These are phyloP conservation scores for Ovis aries DNA, from an alignment of 2,113 vertebrate species.

Conservation along the genomic window ARS-UI_Ramb_v3.0 NC_056056.1:75871501-75872000, in stretches of 20 bases:
- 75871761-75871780: not conserved
- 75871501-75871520: not conserved
- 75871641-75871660: not conserved
- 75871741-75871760: not conserved
- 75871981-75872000: not conserved
- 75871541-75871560: constrained; percentile 20
- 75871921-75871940: constrained; percentile 69
- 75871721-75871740: not conserved
- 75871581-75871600: not conserved
- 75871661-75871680: not conserved
- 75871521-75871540: not conserved
- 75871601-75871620: not conserved
- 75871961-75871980: not conserved
- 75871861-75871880: constrained; percentile 93
- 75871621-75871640: not conserved
- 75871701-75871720: not conserved
- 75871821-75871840: constrained; percentile 84
- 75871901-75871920: constrained; percentile 77
- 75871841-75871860: constrained; percentile 91
- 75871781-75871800: not conserved
- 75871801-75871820: not conserved
- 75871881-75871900: constrained; percentile 85
- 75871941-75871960: constrained; percentile 14
- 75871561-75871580: not conserved
- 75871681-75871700: not conserved